phyloP scores from a whole-genome alignment of 2,113 vertebrate species.

The Epinephelus lanceolatus region DNA sequence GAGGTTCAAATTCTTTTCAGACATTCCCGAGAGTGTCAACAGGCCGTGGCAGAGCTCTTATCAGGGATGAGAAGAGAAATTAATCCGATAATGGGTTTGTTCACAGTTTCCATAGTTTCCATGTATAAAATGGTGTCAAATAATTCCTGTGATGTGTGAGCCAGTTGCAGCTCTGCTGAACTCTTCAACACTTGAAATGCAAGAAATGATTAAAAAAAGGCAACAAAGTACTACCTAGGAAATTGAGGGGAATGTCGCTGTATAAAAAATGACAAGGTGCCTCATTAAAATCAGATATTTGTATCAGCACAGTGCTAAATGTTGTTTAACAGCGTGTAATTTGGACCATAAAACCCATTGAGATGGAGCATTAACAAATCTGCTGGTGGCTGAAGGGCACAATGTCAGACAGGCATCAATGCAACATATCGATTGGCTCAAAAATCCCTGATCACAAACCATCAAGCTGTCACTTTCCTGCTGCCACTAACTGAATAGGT shows the following conservation, averaged over 20 bases:
- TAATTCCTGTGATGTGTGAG: background rate
- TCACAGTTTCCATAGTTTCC: conserved; percentile 27
- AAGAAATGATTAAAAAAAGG: conserved; percentile 6
- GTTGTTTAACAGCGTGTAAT: background rate
- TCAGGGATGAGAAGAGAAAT: conserved; percentile 16
- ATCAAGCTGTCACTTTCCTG: conserved; percentile 32
- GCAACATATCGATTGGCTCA: conserved; percentile 36
- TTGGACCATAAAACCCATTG: background rate
- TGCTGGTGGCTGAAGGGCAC: background rate
- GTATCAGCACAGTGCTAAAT: background rate
- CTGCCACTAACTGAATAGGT: conserved; percentile 10
- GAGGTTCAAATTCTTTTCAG: conserved; percentile 43
- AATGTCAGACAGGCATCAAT: conserved; percentile 14
- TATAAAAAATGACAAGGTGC: background rate
- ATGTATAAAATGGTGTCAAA: conserved; percentile 10
- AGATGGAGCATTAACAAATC: conserved; percentile 35
- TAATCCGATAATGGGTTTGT: conserved; percentile 20
- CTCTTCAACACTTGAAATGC: background rate
- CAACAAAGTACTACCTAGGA: background rate
- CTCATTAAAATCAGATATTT: conserved; percentile 9
- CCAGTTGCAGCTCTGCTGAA: background rate
- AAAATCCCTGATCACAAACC: conserved; percentile 46
- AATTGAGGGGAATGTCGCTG: background rate
- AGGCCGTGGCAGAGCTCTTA: conserved; percentile 32
- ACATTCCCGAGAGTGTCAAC: conserved; percentile 45